Evolutionary conservation across 2,797 vertebrate species (phyloP).

Genomic region (Malacoraja senta): DNA sequence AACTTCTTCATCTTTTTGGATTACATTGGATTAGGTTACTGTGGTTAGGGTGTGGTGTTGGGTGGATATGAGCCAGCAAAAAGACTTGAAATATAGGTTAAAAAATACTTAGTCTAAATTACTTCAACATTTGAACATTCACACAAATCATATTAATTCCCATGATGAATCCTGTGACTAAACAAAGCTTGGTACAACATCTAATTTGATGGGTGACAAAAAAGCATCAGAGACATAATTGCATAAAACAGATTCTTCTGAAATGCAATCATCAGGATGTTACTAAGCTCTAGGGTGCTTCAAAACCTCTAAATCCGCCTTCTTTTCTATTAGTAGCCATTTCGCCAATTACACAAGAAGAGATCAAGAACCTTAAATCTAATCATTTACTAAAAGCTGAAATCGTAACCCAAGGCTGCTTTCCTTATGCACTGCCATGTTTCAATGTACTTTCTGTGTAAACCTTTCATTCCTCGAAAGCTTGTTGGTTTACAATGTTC

Average conservation of each 20-base stretch:
- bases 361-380: constrained; percentile 54
- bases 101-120: neutral
- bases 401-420: constrained; percentile 52
- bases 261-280: constrained; percentile 54
- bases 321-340: constrained; percentile 50
- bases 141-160: neutral
- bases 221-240: neutral
- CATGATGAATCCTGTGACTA: neutral
- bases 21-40: neutral
- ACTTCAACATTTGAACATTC: neutral
- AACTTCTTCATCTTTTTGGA: neutral
- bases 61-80: neutral
- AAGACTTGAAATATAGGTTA: neutral
- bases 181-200: constrained; percentile 5
- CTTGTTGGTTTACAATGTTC: constrained; percentile 50
- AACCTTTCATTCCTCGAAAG: constrained; percentile 65
- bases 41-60: neutral
- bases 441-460: constrained; percentile 51
- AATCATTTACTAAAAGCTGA: constrained; percentile 62
- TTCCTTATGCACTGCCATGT: constrained; percentile 54
- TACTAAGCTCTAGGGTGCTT: constrained; percentile 46
- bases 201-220: constrained; percentile 15
- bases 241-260: constrained; percentile 41
- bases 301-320: constrained; percentile 51
- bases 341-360: constrained; percentile 50